Evolutionary conservation across 2,797 vertebrate species (phyloP).

Genomic region (Enteromius argenteus): DNA sequence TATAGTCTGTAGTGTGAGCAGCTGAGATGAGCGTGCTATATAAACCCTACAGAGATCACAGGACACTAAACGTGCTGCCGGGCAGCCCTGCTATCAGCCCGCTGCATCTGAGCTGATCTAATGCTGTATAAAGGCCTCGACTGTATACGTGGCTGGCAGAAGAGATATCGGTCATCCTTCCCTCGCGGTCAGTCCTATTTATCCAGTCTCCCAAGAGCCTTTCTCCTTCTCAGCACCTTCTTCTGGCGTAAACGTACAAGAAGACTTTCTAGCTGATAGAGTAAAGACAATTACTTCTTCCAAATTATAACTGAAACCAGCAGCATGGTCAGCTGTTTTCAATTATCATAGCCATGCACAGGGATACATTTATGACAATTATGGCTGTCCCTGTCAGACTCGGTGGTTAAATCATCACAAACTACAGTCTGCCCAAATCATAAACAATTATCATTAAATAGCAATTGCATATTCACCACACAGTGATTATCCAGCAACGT

Average conservation of each 20-base stretch:
- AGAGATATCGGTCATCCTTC: constrained; percentile 35
- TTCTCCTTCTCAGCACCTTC: constrained; percentile 25
- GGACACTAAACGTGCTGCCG: background rate
- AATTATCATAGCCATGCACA: constrained; percentile 45
- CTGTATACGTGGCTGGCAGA: constrained; percentile 5
- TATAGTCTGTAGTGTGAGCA: background rate
- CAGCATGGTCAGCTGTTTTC: constrained; percentile 37
- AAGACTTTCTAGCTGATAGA: background rate
- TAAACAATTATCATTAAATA: constrained; percentile 51
- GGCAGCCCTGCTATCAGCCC: background rate
- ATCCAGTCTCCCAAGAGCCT: background rate
- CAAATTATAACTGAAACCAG: constrained; percentile 34
- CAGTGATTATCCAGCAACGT: constrained; percentile 12
- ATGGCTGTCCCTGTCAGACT: constrained; percentile 5
- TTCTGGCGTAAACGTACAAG: background rate
- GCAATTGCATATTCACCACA: constrained; percentile 23
- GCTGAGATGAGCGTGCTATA: background rate
- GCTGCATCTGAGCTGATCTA: constrained; percentile 7
- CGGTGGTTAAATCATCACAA: constrained; percentile 33
- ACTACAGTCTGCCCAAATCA: constrained; percentile 22
- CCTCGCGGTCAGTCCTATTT: constrained; percentile 5
- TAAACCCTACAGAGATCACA: constrained; percentile 1
- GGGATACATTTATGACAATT: constrained; percentile 48
- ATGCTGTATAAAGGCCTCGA: constrained; percentile 24
- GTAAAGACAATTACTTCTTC: constrained; percentile 43